Conservation (phyloP, 64 coral and sea anemone species). For the Dendrophyllia cribrosa region DNA sequence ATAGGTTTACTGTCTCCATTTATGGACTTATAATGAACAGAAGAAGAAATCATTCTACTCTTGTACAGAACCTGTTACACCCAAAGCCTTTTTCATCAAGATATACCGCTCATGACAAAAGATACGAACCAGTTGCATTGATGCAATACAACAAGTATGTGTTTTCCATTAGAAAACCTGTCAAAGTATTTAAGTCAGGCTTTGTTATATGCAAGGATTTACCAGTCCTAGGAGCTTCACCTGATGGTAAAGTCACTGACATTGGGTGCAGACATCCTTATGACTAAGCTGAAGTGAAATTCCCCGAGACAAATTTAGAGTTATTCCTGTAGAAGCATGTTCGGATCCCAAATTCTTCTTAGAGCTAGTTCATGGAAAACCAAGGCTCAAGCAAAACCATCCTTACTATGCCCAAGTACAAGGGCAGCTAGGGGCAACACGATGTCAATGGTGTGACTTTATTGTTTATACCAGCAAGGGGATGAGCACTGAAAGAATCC, state of each 20-base stretch:
- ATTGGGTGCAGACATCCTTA: too few species aligned
- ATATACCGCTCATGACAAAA: slow-evolving; percentile 50
- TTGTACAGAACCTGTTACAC: slow-evolving; percentile 38
- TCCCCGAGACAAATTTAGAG: slow-evolving; percentile 21
- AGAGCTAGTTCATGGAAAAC: not conserved
- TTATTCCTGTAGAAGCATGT: slow-evolving; percentile 51
- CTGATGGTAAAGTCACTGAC: not conserved
- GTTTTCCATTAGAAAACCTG: slow-evolving; percentile 3
- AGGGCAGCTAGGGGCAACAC: slow-evolving; percentile 20
- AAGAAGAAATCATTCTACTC: slow-evolving; percentile 65
- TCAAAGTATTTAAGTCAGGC: slow-evolving; percentile 4
- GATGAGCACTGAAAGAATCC: slow-evolving; percentile 45
- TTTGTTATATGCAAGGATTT: slow-evolving; percentile 8
- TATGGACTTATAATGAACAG: slow-evolving; percentile 44
- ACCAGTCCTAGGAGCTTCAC: slow-evolving; percentile 42
- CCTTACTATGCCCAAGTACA: slow-evolving; percentile 40
- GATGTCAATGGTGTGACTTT: slow-evolving; percentile 37
- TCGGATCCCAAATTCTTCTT: not conserved
- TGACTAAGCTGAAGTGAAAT: slow-evolving; percentile 47
- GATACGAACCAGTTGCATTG: slow-evolving; percentile 44
- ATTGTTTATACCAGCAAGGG: slow-evolving; percentile 35
- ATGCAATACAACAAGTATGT: slow-evolving; percentile 37
- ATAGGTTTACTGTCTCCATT: slow-evolving; percentile 72
- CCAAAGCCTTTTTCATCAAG: slow-evolving; percentile 54
- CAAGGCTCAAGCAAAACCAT: too few species aligned